A percentile compares a stretch with the other conserved stretches of the same genome.
These are phyloP conservation scores for Beris morrisii DNA, from an alignment of 2,888 invertebrate species.

Conservation along the genomic window DNA sequence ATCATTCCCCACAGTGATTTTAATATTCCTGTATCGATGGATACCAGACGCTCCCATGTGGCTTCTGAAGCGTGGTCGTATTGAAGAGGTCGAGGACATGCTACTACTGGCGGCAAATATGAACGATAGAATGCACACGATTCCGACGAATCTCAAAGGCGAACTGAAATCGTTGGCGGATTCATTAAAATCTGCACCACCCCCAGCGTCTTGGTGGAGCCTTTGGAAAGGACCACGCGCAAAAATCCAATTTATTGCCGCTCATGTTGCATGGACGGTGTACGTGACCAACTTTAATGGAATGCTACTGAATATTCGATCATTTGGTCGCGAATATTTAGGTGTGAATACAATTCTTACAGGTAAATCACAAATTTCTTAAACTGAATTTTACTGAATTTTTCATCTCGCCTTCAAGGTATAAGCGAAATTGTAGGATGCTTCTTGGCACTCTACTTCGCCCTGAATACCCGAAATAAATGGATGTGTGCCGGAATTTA, in stretches of 20 bases:
- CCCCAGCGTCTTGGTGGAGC: constrained; percentile 49
- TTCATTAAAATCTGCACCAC: constrained; percentile 45
- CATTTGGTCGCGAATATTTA: constrained; percentile 55
- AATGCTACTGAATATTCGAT: constrained; percentile 56
- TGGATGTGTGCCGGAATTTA: constrained; percentile 55
- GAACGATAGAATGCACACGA: constrained; percentile 51
- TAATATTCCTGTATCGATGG: constrained; percentile 54
- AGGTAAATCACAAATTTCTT: constrained; percentile 46
- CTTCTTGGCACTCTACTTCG: constrained; percentile 53
- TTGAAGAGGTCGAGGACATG: constrained; percentile 51
- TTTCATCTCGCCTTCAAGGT: constrained; percentile 43
- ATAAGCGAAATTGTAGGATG: constrained; percentile 56
- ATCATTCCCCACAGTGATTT: constrained; percentile 54
- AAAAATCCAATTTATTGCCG: constrained; percentile 50
- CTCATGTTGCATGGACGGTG: constrained; percentile 53
- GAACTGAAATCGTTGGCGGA: constrained; percentile 48
- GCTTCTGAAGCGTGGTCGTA: constrained; percentile 51
- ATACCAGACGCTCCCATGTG: constrained; percentile 58
- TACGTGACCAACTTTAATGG: constrained; percentile 57
- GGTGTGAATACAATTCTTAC: constrained; percentile 55
- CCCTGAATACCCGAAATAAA: constrained; percentile 52
- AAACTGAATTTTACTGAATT: constrained; percentile 1
- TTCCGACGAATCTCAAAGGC: constrained; percentile 49
- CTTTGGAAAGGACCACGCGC: constrained; percentile 52
- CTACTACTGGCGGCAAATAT: constrained; percentile 51